Base-by-base conservation (phyloP, 1,140 invertebrate species). In the Dendrolimus punctatus region DNA sequence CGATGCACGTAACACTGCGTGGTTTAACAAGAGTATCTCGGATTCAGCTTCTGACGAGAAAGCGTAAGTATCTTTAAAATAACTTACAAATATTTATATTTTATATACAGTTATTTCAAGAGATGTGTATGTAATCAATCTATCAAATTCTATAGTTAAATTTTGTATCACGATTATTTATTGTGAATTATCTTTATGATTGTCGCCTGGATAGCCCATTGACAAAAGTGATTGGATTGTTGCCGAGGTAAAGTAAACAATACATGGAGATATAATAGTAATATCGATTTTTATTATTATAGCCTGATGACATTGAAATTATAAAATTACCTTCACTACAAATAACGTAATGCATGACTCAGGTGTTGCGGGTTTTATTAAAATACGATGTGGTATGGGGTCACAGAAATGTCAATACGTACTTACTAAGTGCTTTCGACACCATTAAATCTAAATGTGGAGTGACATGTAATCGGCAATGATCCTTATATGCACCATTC, bases 1-100 rank as follows among this genome's bases (percentile, higher is more conserved):
- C 66, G 96, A 98, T 83, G 96, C 96, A 2, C 91, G 93, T 68
- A 93, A 93, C 64, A 97, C 95, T 7, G 90, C 93, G 62, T 95
- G 94, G 91, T 96, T 96, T 75, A 91, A 92, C 67, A 91, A 93
- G 69, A 92, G 91, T 62, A 90, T 91, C 38, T 92, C 90, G 44
- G 90, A 89, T 51, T 90, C 90, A 39, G 91, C 89, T 6, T 92
- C 91, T 58, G 92, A 94, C 60, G 93, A 93, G 58, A 86, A 83
- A 51, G 80, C 80, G 83, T 86, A 76, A 80, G 79, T 84, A 60
- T 53, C 39, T 23, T 23, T 44, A 44, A 39, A 44, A 41, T 50
- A 23, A 6, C 4, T 40, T 50, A 4, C 8, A 9, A 23, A 9
- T 9, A 49, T 9, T 40, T 8, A 4, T 49, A 23, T n/a, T 40